Base-by-base conservation (phyloP, 2,113 vertebrate genomes). In the Puffinus mauretanicus region DNA sequence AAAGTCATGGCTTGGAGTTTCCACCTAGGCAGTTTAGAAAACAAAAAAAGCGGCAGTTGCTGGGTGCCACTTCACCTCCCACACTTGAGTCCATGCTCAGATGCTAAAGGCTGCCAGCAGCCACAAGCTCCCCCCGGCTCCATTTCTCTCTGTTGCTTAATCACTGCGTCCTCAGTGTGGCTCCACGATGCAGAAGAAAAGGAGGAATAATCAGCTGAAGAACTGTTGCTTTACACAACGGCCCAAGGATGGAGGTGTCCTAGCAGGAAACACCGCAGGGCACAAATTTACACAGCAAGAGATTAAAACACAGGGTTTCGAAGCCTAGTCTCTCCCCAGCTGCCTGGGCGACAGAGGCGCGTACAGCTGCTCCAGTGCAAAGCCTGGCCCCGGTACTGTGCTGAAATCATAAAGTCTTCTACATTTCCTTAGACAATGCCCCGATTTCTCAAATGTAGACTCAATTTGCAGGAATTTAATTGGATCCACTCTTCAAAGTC, bases 201-300 rank as follows among this genome's bases (percentile, higher is more conserved):
- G 38, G 47, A 71, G 47, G 58, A 88, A 79, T 30, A 66, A 79
- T 10, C 82, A 67, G 47, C 38, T 75, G 65, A 85, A 66, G 51
- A 44, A 13, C 10, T 54, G 36, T 1, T 70, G 46, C 69, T 57
- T 67, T 36, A 58, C 19, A 42, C 51, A 82, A 7, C 0, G 0
- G 34, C 55, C 55, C 13, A 18, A 27, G 24, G 34, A 81, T 44
- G 64, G 80, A 77, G 13, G 26, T 62, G 26, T 64, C 58, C 15
- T 30, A 57, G 19, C 70, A 67, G 57, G 32, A 60, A 93, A n/a
- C 51, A 61, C 25, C 7, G 14, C 49, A 40, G 34, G 69, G 55
- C 82, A 65, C 66, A 72, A 40, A 90, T 27, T 51, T 38, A 82
- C 62, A 61, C 34, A 80, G 44, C 34, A 76, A 86, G 62, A 52